phyloP scores from a whole-genome alignment of 2,888 invertebrate species.

The Melieria omissa region DNA sequence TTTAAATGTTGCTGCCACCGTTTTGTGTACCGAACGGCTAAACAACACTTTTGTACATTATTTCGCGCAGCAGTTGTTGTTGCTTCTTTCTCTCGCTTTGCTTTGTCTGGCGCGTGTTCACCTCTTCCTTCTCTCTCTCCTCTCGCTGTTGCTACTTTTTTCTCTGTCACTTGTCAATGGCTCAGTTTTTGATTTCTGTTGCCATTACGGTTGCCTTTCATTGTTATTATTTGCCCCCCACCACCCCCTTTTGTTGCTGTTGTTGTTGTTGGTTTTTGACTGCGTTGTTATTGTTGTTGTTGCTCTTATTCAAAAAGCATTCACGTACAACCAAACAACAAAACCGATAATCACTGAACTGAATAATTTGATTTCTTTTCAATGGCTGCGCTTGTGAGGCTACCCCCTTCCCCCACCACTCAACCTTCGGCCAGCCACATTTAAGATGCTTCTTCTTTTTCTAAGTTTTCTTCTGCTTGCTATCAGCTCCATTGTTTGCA shows the following conservation, averaged over 20 bases:
- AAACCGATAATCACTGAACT: constrained; percentile 63
- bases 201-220: constrained; percentile 16
- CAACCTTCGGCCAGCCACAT: background rate
- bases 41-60: constrained; percentile 30
- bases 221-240: constrained; percentile 13
- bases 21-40: constrained; percentile 28
- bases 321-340: constrained; percentile 47
- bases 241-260: background rate
- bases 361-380: constrained; percentile 64
- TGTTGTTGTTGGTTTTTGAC: background rate
- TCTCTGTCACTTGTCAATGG: constrained; percentile 20
- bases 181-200: constrained; percentile 23
- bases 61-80: background rate
- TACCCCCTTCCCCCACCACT: constrained; percentile 1
- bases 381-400: constrained; percentile 37
- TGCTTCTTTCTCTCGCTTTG: too few relatives aligned
- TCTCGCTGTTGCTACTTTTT: background rate
- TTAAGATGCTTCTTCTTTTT: too few relatives aligned
- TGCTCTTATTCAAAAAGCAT: constrained; percentile 7
- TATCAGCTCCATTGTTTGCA: too few relatives aligned
- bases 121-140: too few relatives aligned
- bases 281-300: too few relatives aligned
- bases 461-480: too few relatives aligned
- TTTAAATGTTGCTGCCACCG: constrained; percentile 8
- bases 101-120: too few relatives aligned